Evolutionary conservation across 2,797 vertebrate species (phyloP).

Genomic region (Chaenodraco wilsoni): DNA sequence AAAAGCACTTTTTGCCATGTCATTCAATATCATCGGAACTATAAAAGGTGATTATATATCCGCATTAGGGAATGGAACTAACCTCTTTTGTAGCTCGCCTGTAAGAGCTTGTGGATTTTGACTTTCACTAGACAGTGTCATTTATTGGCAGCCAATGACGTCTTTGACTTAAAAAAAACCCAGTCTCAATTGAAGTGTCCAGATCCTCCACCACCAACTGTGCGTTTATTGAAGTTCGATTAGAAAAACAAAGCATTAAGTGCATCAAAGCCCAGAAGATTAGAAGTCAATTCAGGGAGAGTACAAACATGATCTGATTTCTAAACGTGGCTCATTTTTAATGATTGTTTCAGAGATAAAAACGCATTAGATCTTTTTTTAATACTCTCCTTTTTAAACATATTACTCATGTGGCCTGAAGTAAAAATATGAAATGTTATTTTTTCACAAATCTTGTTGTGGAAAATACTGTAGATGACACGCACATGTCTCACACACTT

Average conservation of each 20-base stretch:
- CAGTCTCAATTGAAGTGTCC: conserved; percentile 37
- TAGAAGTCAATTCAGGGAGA: conserved; percentile 8
- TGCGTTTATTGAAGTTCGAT: conserved; percentile 33
- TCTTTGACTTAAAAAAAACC: conserved; percentile 50
- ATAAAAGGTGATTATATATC: conserved; percentile 46
- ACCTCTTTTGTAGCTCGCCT: conserved; percentile 36
- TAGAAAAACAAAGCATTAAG: conserved; percentile 29
- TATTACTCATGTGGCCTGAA: conserved; percentile 4
- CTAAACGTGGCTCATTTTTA: conserved; percentile 6
- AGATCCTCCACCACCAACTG: conserved; percentile 33
- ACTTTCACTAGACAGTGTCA: conserved; percentile 63
- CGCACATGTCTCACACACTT: conserved; percentile 26
- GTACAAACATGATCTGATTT: conserved; percentile 1
- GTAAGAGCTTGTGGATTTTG: conserved; percentile 33
- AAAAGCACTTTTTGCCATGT: conserved; percentile 11
- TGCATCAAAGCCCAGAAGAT: conserved; percentile 19
- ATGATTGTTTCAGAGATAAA: conserved; percentile 46
- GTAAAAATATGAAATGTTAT: conserved; percentile 14
- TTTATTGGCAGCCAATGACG: conserved; percentile 37
- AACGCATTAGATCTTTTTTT: conserved; percentile 18
- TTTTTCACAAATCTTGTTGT: background rate
- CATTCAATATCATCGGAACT: conserved; percentile 36
- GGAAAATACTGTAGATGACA: conserved; percentile 44
- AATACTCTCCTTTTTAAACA: conserved; percentile 14
- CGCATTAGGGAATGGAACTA: conserved; percentile 37